A percentile compares a stretch with the other conserved stretches of the same genome.
These are phyloP conservation scores for Nysson spinosus DNA, from an alignment of 2,888 invertebrate species.

Conservation along the genomic window DNA sequence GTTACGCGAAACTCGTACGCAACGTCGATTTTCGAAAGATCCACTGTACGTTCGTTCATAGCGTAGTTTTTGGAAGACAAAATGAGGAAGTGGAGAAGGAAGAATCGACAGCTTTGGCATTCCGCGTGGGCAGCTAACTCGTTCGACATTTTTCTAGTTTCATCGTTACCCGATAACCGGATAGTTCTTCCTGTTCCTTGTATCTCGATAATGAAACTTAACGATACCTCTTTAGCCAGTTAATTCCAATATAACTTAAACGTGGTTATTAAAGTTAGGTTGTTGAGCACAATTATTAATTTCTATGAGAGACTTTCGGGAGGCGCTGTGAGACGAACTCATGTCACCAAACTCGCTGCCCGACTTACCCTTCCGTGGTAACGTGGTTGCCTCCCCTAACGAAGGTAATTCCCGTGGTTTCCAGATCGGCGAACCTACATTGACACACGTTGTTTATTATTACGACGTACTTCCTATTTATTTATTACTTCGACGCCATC, in stretches of 20 bases:
- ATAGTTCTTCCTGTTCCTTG: slow-evolving; percentile 38
- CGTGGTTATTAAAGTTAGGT: slow-evolving; percentile 77
- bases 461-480: no score
- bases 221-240: slow-evolving; percentile 46
- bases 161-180: slow-evolving; percentile 40
- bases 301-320: slow-evolving; percentile 81
- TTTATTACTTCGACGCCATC: not conserved
- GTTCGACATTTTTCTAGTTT: slow-evolving; percentile 3
- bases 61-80: slow-evolving; percentile 26
- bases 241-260: slow-evolving; percentile 74
- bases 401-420: slow-evolving; percentile 92
- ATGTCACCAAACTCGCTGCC: slow-evolving; percentile 77
- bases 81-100: slow-evolving; percentile 21
- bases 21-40: no score
- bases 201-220: slow-evolving; percentile 43
- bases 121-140: slow-evolving; percentile 53
- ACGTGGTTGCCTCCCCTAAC: slow-evolving; percentile 82
- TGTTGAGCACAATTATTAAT: slow-evolving; percentile 78
- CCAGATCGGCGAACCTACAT: slow-evolving; percentile 96
- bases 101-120: slow-evolving; percentile 20
- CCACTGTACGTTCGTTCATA: not conserved
- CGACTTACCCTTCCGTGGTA: slow-evolving; percentile 82
- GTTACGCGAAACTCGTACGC: no score
- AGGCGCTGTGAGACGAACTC: slow-evolving; percentile 79
- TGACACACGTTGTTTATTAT: no score